Conservation (phyloP, 2,888 invertebrate species). For the Troides aeacus region DNA sequence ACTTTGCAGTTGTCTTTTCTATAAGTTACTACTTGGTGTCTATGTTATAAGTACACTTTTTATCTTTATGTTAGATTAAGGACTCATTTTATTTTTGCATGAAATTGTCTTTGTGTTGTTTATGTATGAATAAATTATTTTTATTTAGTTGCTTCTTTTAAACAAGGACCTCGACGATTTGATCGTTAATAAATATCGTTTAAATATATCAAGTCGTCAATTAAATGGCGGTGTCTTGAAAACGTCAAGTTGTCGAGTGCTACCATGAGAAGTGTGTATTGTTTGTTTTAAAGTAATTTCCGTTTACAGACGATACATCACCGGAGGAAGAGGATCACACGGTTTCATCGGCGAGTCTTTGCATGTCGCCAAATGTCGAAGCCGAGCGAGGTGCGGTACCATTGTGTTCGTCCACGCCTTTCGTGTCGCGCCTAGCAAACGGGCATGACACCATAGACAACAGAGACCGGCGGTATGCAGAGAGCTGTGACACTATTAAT, state of each 20-base stretch:
- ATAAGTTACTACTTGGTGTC: too few species aligned
- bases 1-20: conserved; percentile 15
- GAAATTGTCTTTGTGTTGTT: not conserved
- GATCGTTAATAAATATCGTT: too few species aligned
- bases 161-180: not conserved
- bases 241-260: conserved; percentile 11
- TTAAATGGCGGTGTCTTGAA: too few species aligned
- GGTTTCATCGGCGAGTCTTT: conserved; percentile 67
- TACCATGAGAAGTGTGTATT: conserved; percentile 18
- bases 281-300: not conserved
- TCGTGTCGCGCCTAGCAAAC: conserved; percentile 48
- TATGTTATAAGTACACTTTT: conserved; percentile 4
- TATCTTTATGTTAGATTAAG: conserved; percentile 1
- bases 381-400: conserved; percentile 37
- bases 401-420: conserved; percentile 53
- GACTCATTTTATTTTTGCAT: not conserved
- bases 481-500: conserved; percentile 52
- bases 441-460: conserved; percentile 48
- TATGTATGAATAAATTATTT: not conserved
- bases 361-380: conserved; percentile 58
- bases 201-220: too few species aligned
- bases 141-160: not conserved
- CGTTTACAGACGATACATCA: conserved; percentile 55
- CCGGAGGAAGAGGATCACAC: conserved; percentile 62
- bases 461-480: conserved; percentile 34